Evolutionary conservation across 2,888 invertebrate genomes (phyloP), one percentile per base, ranked within the genome.

Genomic region (Dilophus febrilis): DNA sequence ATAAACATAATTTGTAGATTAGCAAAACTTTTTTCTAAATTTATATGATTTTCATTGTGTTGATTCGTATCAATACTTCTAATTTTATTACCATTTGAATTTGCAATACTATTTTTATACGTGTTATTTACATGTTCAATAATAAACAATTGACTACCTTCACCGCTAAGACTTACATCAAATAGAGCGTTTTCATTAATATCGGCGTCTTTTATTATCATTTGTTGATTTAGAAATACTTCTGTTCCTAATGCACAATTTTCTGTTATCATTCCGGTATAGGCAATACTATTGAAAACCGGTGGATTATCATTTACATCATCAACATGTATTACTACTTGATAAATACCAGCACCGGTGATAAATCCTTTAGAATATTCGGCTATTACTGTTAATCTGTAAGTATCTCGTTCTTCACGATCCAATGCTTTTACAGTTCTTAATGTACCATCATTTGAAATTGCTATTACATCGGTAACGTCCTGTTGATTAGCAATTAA

Each of bases 231-330:
- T 57, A 84, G 64, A 46, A 71, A 70, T 1, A 87, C 73, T 56
- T 79, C 77, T 1, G 78, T 76, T 7, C 77, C 77, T 30, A 67
- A 63, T 10, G 65, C 64, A 26, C 82, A 74, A 57, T 91, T 87
- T 63, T 92, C 91, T 33, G 65, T 62, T 13, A 92, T 77, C 44
- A 70, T 67, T 2, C 86, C 85, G 50, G 83, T 79, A 54, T 87
- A 91, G 2, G 66, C 57, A 1, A 69, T 54, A 11, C 71, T 61
- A 46, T 78, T 76, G 56, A 92, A 91, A 42, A 72, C 59, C 1
- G 92, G 91, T 4, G 85, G 71, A 52, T 87, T 87, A 52, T 88
- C 88, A 52, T 90, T 88, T 44, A 83, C 83, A 53, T 90, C 88
- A 44, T 83, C 81, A 1, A 88, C 84, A 40, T 75, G 66, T 26